Conservation (phyloP, 2,797 vertebrate genomes). For the Cyprinella venusta region DNA sequence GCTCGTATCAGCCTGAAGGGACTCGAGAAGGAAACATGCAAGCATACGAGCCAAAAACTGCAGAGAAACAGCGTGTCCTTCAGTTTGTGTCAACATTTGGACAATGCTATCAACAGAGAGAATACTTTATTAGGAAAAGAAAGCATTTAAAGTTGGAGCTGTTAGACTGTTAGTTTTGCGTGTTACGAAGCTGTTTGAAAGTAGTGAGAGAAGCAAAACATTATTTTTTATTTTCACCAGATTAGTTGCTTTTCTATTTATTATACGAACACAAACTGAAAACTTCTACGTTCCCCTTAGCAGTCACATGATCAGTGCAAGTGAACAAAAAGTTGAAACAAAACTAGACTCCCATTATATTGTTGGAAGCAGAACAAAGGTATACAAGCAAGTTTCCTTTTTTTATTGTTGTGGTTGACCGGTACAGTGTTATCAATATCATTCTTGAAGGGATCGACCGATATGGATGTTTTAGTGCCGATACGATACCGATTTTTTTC, state of each 20-base stretch:
- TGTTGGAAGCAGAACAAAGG: too few species aligned
- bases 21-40: background rate
- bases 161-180: background rate
- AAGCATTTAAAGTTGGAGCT: background rate
- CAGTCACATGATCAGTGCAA: background rate
- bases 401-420: background rate
- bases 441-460: background rate
- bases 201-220: background rate
- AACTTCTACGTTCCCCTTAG: background rate
- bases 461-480: too few species aligned
- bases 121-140: constrained; percentile 4
- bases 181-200: background rate
- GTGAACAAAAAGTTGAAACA: background rate
- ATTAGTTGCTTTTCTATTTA: background rate
- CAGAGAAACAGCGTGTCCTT: constrained; percentile 9
- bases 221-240: background rate
- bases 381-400: too few species aligned
- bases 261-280: background rate
- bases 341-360: background rate
- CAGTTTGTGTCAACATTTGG: constrained; percentile 32
- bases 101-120: constrained; percentile 2
- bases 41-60: constrained; percentile 1
- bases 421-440: too few species aligned
- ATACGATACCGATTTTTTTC: too few species aligned
- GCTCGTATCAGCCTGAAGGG: constrained; percentile 6